Base-by-base conservation (phyloP, 2,797 vertebrate genomes). In the Sciaenops ocellatus region DNA sequence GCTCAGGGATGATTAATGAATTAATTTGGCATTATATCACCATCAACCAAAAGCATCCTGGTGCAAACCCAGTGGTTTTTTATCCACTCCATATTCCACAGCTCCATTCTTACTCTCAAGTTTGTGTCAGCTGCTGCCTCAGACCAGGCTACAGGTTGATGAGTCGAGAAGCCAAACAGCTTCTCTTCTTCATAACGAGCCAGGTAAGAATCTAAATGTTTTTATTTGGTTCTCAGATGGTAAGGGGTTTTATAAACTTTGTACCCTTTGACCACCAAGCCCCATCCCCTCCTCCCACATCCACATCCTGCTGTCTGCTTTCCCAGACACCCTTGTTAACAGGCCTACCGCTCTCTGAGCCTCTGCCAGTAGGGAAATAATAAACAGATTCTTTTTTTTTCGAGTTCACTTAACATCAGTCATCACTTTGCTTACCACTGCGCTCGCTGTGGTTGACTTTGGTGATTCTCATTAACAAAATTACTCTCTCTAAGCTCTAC, bases 251-350 rank as follows among this genome's bases (percentile, higher is more conserved):
- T 55, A 66, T 46, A 68, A 71, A 67, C 1, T 51, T 41, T 62
- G 17, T 63, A 47, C n/a, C 34, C 20, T 1, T 16, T 16, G 17
- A 69, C 52, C 47, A 48, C 54, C 22, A 15, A n/a, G 41, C 61
- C 48, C 44, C 22, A 0, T 57, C 69, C 61, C 28, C 60, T 54
- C 48, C 74, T 65, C 73, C 78, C 46, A 52, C 54, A 61, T 28
- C 74, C 77, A 76, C 87, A 69, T 82, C 68, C 78, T 86, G 82
- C 84, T 74, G 82, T 92, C 86, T 90, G 41, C 83, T 83, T 89
- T 87, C 83, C 81, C 89, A 87, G 79, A 87, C 89, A 85, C 80
- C 77, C 88, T 89, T 89, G 88, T 93, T 92, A 93, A 87, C 86
- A 83, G 78, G 83, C 87, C 89, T 82, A 47, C 82, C 10, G 22